Evolutionary conservation across 2,888 invertebrate genomes (phyloP).

Genomic region (Drosophila picticornis): DNA sequence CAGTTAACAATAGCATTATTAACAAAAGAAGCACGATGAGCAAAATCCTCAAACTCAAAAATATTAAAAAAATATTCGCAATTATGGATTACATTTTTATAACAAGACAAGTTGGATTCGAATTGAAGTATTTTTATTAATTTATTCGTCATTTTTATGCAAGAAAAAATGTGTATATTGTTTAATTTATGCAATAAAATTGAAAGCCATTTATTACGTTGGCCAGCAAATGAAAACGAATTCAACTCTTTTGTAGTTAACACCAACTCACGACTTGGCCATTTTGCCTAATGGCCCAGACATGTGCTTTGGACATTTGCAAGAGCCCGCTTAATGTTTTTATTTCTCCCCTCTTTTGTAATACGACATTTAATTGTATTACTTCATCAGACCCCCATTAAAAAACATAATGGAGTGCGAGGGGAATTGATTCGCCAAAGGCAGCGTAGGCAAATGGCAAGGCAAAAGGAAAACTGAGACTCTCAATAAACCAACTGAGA

Average conservation of each 20-base stretch:
- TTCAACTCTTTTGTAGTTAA: constrained; percentile 64
- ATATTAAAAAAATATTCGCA: constrained; percentile 4
- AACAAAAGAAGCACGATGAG: background rate
- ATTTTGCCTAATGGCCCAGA: constrained; percentile 67
- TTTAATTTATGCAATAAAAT: constrained; percentile 40
- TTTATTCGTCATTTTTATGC: background rate
- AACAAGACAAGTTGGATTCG: background rate
- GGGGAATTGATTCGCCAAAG: constrained; percentile 1
- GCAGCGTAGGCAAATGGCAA: constrained; percentile 4
- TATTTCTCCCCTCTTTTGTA: constrained; percentile 46
- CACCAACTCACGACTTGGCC: constrained; percentile 73
- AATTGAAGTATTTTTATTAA: constrained; percentile 1
- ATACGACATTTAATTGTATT: constrained; percentile 69
- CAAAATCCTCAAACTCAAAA: background rate
- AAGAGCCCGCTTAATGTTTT: constrained; percentile 24
- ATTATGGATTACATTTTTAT: constrained; percentile 3
- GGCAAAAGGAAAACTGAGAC: background rate
- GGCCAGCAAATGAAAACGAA: constrained; percentile 62
- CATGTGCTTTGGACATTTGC: constrained; percentile 53
- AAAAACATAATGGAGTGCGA: constrained; percentile 16
- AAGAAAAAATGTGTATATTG: background rate
- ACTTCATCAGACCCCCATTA: constrained; percentile 58
- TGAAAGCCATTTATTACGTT: constrained; percentile 46
- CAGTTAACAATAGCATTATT: background rate
- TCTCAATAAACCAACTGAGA: background rate